Evolutionary conservation across 2,113 vertebrate genomes (phyloP).

Genomic region (Tenrec ecaudatus): DNA sequence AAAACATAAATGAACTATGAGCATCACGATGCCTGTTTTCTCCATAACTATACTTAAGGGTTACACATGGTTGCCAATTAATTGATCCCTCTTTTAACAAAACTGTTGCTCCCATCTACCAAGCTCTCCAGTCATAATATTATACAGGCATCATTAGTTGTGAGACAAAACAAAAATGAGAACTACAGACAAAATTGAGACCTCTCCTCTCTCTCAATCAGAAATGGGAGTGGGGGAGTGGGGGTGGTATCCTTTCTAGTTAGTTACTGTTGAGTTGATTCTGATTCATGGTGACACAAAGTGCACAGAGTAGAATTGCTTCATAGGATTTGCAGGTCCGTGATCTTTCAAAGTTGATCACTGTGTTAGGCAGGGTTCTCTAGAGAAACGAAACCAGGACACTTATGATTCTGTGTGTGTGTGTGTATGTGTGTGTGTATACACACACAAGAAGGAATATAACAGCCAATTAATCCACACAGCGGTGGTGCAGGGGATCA

Average conservation of each 20-base stretch:
- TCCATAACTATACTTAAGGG: not conserved
- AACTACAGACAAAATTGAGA: not conserved
- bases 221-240: not conserved
- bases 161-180: not conserved
- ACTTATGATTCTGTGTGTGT: too few species aligned
- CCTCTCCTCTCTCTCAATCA: not conserved
- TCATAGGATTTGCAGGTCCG: not conserved
- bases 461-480: too few species aligned
- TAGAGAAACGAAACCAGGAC: too few species aligned
- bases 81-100: not conserved
- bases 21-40: not conserved
- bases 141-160: accelerated
- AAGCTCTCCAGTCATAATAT: not conserved
- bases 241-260: accelerated
- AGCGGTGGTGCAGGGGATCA: too few species aligned
- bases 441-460: too few species aligned
- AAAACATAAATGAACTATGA: constrained; percentile 1
- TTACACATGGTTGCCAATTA: not conserved
- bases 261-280: not conserved
- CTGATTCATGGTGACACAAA: not conserved
- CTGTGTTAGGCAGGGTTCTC: not conserved
- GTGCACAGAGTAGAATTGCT: not conserved
- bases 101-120: not conserved
- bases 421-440: too few species aligned
- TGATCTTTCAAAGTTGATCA: not conserved